Conservation (phyloP, 2,113 vertebrate genomes). For the Pseudonaja textilis region DNA sequence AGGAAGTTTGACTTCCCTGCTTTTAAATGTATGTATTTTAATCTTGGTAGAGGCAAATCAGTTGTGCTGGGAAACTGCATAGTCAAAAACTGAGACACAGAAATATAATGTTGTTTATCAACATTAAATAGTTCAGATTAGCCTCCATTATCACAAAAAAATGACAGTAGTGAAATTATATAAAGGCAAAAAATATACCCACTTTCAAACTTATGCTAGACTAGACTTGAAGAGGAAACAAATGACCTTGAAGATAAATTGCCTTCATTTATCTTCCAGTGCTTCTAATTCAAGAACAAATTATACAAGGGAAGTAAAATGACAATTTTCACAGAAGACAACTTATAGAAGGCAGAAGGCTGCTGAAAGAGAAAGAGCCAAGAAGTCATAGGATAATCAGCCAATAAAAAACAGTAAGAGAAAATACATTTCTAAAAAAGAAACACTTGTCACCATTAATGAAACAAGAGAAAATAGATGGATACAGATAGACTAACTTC, state of each 20-base stretch:
- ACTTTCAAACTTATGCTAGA: background rate
- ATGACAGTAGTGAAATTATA: background rate
- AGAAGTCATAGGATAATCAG: background rate
- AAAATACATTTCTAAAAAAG: background rate
- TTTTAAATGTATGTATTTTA: background rate
- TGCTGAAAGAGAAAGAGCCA: background rate
- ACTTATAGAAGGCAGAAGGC: background rate
- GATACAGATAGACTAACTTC: background rate
- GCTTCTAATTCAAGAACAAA: background rate
- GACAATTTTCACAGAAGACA: background rate
- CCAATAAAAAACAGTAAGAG: background rate
- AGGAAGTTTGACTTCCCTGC: background rate
- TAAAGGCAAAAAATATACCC: background rate
- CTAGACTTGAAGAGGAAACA: background rate
- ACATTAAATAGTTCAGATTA: background rate
- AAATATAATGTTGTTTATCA: background rate
- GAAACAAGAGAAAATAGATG: background rate
- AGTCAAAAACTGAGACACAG: background rate
- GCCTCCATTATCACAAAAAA: background rate
- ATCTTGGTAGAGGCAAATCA: background rate
- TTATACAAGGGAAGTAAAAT: background rate
- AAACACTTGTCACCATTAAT: background rate
- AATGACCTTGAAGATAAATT: background rate
- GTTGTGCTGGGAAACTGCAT: background rate
- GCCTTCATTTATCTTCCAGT: background rate